A percentile compares a stretch with the other conserved stretches of the same genome.
These are phyloP conservation scores for Lasioglossum zephyrum DNA, from an alignment of 2,888 invertebrate species.

Conservation along the genomic window DNA sequence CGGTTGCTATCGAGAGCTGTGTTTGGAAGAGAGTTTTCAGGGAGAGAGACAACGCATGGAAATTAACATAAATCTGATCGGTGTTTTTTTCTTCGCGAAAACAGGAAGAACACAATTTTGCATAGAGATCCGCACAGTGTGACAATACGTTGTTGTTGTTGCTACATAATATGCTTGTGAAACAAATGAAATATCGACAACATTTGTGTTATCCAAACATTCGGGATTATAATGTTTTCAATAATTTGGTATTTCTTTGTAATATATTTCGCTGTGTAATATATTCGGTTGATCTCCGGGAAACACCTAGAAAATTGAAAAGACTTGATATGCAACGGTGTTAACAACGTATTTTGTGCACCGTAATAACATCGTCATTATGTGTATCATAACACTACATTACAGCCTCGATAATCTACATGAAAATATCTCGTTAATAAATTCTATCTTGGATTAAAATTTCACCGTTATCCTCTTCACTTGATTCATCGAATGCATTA, in stretches of 20 bases:
- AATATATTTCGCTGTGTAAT: background rate
- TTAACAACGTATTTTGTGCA: slow-evolving; percentile 24
- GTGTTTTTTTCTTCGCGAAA: too few species aligned
- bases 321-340: slow-evolving; percentile 25
- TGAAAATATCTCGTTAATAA: slow-evolving; percentile 49
- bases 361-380: slow-evolving; percentile 30
- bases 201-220: too few species aligned
- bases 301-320: slow-evolving; percentile 19
- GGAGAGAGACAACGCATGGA: background rate
- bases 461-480: slow-evolving; percentile 5
- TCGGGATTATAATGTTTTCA: slow-evolving; percentile 9
- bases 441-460: slow-evolving; percentile 41
- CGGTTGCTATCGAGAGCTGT: background rate
- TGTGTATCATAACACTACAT: background rate
- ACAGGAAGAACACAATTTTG: too few species aligned
- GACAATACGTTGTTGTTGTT: too few species aligned
- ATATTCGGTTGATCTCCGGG: background rate
- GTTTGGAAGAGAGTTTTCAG: too few species aligned
- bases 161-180: slow-evolving; percentile 49
- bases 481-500: slow-evolving; percentile 29
- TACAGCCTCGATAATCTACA: slow-evolving; percentile 26
- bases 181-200: slow-evolving; percentile 6
- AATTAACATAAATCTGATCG: background rate
- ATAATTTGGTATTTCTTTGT: background rate
- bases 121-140: too few species aligned